Conservation (phyloP, 2,113 vertebrate species). For the Geococcyx californianus region DNA sequence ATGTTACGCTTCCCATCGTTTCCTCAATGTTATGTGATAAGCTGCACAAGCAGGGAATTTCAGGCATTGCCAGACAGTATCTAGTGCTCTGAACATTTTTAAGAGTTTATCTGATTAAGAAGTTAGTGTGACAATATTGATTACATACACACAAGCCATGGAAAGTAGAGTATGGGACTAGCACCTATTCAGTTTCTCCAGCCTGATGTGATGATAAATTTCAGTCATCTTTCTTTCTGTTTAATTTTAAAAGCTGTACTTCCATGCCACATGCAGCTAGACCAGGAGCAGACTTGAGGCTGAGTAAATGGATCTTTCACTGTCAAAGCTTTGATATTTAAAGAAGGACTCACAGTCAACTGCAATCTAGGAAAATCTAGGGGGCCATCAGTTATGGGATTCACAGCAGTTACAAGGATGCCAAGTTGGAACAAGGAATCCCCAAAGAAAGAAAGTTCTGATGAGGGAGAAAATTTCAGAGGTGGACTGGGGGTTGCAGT, state of each 20-base stretch:
- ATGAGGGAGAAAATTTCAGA: background rate
- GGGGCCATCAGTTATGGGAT: background rate
- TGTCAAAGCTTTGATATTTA: background rate
- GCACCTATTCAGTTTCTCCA: background rate
- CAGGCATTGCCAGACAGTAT: background rate
- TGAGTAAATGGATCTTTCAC: background rate
- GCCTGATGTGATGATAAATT: background rate
- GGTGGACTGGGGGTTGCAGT: accelerated
- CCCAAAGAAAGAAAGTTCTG: background rate
- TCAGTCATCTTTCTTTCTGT: background rate
- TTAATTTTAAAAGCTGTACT: background rate
- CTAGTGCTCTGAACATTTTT: background rate
- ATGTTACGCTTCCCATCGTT: background rate
- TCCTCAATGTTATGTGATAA: background rate
- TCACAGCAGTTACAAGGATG: background rate
- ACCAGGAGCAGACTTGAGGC: background rate
- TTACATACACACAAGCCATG: background rate
- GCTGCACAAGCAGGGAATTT: background rate
- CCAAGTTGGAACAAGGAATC: background rate
- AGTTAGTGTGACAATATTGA: background rate
- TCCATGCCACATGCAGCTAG: background rate
- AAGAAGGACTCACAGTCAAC: background rate
- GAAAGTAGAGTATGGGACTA: background rate
- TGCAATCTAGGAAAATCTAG: background rate
- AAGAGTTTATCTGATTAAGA: background rate